These are phyloP conservation scores for Trachelus tabidus DNA, from an alignment of 2,888 invertebrate genomes.

Conservation along the genomic window DNA sequence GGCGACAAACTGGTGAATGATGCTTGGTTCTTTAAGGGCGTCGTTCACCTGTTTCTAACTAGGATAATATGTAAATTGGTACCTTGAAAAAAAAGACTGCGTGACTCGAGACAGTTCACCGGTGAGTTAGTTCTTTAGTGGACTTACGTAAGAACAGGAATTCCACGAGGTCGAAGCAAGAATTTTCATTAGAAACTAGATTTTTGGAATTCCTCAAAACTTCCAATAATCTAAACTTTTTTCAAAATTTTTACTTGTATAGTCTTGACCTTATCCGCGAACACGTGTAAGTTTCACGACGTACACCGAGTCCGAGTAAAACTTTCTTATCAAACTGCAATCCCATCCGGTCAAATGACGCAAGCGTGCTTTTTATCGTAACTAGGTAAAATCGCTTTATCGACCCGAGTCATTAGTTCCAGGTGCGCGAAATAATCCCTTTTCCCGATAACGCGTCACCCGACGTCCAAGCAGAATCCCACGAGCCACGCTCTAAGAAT, in stretches of 20 bases:
- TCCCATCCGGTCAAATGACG: neutral
- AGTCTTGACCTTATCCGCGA: neutral
- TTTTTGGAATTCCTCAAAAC: too few relatives aligned
- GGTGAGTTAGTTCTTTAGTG: neutral
- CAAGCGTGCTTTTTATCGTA: neutral
- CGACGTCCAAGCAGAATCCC: neutral
- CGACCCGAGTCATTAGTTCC: neutral
- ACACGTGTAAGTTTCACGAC: neutral
- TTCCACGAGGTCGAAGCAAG: neutral
- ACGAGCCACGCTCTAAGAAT: conserved; percentile 1
- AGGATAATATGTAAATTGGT: neutral
- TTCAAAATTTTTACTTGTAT: neutral
- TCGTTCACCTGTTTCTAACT: neutral
- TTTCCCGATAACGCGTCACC: neutral
- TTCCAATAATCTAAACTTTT: neutral
- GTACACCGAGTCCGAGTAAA: neutral
- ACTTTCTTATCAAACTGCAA: neutral
- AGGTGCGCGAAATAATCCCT: neutral
- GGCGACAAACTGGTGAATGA: neutral
- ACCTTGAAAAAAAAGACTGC: neutral
- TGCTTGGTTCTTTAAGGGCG: neutral
- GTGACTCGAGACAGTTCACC: neutral
- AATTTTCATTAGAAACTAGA: neutral
- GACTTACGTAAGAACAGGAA: neutral
- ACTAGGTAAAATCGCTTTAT: neutral